phyloP scores from a whole-genome alignment of 2,113 vertebrate genomes.

The Nipponia nippon region DNA sequence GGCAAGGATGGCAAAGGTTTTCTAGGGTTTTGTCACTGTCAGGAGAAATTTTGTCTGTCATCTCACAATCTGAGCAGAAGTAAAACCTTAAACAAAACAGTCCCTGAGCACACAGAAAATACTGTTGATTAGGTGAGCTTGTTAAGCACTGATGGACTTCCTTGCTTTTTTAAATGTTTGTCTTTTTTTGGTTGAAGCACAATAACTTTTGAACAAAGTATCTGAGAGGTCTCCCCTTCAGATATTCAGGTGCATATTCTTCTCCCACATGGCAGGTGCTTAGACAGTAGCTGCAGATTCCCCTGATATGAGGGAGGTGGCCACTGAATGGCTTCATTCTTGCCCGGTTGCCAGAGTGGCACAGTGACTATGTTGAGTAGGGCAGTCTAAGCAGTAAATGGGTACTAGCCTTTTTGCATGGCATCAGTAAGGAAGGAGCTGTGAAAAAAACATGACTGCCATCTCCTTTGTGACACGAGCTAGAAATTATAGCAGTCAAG shows the following conservation, averaged over 20 bases:
- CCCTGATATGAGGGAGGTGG: neutral
- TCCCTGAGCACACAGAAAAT: neutral
- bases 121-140: neutral
- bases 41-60: neutral
- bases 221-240: neutral
- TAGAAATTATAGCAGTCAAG: neutral
- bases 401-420: neutral
- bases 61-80: neutral
- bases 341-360: neutral
- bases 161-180: neutral
- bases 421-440: neutral
- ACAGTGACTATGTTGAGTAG: neutral
- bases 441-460: neutral
- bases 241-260: neutral
- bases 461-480: neutral
- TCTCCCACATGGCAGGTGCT: neutral
- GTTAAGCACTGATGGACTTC: neutral
- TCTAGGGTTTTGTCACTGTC: neutral
- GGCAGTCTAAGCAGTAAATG: neutral
- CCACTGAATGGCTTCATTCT: neutral
- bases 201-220: neutral
- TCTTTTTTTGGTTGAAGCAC: neutral
- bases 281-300: neutral
- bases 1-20: neutral
- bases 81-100: neutral